Base-by-base conservation (phyloP, 2,797 vertebrate species). In the Anguilla obscura region DNA sequence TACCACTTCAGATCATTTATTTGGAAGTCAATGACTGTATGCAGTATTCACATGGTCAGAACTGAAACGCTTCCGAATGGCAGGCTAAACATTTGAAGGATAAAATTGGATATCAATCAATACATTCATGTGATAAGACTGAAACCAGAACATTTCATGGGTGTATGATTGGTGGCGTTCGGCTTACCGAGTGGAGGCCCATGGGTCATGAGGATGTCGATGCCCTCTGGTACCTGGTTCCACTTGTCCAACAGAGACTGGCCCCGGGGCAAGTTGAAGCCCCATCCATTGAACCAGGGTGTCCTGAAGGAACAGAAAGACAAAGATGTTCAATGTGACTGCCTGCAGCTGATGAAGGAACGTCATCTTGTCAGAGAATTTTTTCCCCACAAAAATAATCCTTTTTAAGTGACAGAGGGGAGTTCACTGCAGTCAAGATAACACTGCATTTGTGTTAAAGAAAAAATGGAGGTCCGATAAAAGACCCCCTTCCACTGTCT, bases 261-360 rank as follows among this genome's bases (percentile, higher is more conserved):
- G 93, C 98, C 98, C 94, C 98, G 97, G 90, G 98, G 97, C 92
- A 99, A 95, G 96, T 99, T 99, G 96, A 99, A 99, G 90, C 98
- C 98, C 98, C 98, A 99, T 94, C 98, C 98, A 92, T 99, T 99
- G 96, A 99, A 99, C 98, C 98, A 99, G 0, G 98, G 98, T 93
- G 98, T 99, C 98, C 98, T 99, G 95, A 89, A 58, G 91, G 40
- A 58, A 90, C 30, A 18, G 27, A 89, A 80, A 33, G 85, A 82
- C 71, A 60, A 86, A 58, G 33, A 56, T n/a, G 21, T 52, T 83
- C 21, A 88, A 83, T 71, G 40, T 45, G 21, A 74, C 5, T 16
- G 82, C 56, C 86, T 27, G 12, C 6, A 14, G 30, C 66, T 40
- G 30, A 76, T 18, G 50, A 3, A 7, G 1, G 7, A 24, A 21